Percentiles rank a stretch among this genome's conserved stretches.
These are phyloP conservation scores for Yoshiicerus persimilis DNA, from an alignment of 1,140 invertebrate species.

Conservation along the genomic window DNA sequence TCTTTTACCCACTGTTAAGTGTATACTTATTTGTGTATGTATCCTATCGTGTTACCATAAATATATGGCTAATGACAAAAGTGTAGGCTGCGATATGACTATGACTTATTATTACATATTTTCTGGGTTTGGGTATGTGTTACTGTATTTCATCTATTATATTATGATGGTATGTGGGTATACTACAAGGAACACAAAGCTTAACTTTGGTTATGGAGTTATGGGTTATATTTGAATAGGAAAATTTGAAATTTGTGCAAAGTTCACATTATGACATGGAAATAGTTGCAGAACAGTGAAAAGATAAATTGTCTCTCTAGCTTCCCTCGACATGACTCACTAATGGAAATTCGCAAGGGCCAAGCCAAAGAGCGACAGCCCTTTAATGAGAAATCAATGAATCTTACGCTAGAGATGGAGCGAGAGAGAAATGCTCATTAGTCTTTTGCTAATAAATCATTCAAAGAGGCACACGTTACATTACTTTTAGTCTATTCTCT, in stretches of 20 bases:
- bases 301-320: conserved; percentile 11
- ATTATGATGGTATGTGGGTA: too few relatives aligned
- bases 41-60: neutral
- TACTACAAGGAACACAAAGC: too few relatives aligned
- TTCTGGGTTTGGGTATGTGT: neutral
- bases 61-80: neutral
- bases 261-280: neutral
- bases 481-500: neutral
- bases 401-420: conserved; percentile 11
- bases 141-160: too few relatives aligned
- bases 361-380: conserved; percentile 13
- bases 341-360: conserved; percentile 19
- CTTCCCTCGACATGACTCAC: neutral
- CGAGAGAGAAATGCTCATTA: conserved; percentile 30
- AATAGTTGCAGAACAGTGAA: neutral
- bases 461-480: conserved; percentile 10
- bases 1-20: neutral
- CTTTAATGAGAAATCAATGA: conserved; percentile 41
- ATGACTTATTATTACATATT: neutral
- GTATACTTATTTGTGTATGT: neutral
- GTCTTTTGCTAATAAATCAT: conserved; percentile 33
- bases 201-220: too few relatives aligned
- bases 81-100: neutral
- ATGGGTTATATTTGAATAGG: neutral
- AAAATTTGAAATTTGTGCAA: conserved; percentile 11